Evolutionary conservation across 1,140 invertebrate genomes (phyloP), one percentile per base, ranked within the genome.

Genomic region (Caenorhabditis inopinata): DNA sequence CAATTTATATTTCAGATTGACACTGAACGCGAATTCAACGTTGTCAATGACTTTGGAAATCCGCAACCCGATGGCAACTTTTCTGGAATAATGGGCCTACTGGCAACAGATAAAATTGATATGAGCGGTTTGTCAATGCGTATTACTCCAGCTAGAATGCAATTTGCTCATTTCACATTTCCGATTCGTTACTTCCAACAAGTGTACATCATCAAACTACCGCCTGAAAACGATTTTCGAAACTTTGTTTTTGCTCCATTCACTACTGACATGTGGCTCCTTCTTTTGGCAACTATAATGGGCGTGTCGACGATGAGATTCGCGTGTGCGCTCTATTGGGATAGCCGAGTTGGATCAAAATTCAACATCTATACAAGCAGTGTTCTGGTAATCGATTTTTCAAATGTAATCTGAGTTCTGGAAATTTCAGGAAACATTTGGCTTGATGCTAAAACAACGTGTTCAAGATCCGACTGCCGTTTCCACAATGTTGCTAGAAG

Each of bases 141-240:
- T 32, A 79, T 83, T 14, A 78, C 82, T n/a, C 80, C 79, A 16
- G 82, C 84, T 21, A 12, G 82, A 35, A 81, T 78, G 74, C 45
- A 74, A 23, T 46, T 42, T 32, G 82, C 81, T 42, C 68, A 78
- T 42, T 83, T 83, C 21, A 68, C 82, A 25, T 83, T 79, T 47
- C 82, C 82, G 12, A 76, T 68, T 23, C 42, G 82, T 5, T 83
- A 83, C 73, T 83, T 83, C 29, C 82, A 83, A 68, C 80, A 82
- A 68, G 76, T 79, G 38, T 83, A 83, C 38, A 77, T 83, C 27
- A 62, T 79, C 46, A 73, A 81, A 29, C 23, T 38, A 48, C 82
- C 82, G 5, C 68, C 82, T 48, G 75, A 78, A 35, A 78, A 51
- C 16, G 79, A 83, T 23, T 83, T 81, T 42, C 32, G 58, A 45